Percentiles rank a stretch among this genome's conserved stretches.
Conservation (phyloP, 2,797 vertebrate genomes). For the Propithecus deckenii region DNA sequence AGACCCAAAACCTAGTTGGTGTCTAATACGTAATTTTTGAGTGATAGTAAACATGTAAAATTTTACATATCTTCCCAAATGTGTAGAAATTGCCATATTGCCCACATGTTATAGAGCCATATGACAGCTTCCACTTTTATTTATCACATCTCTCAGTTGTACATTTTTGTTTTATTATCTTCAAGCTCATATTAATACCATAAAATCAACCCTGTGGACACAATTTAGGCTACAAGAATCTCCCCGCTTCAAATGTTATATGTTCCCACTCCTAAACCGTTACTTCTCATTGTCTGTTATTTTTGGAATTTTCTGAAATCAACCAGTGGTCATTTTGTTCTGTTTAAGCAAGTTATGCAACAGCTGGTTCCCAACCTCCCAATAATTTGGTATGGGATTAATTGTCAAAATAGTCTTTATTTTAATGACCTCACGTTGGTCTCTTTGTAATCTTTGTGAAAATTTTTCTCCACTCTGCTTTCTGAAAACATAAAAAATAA, state of each 20-base stretch:
- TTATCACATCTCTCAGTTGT: background rate
- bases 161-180: slow-evolving; percentile 13
- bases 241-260: background rate
- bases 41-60: background rate
- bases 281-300: background rate
- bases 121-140: background rate
- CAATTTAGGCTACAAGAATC: background rate
- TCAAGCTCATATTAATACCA: background rate
- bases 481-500: background rate
- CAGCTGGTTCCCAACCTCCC: background rate
- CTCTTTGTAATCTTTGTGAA: background rate
- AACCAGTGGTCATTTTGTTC: background rate
- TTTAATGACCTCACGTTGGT: background rate
- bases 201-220: background rate
- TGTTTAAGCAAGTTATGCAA: background rate
- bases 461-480: background rate
- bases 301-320: slow-evolving; percentile 19
- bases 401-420: background rate
- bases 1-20: background rate
- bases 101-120: background rate
- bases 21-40: background rate
- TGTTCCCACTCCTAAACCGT: background rate
- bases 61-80: background rate
- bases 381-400: background rate
- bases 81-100: background rate